Base-by-base conservation (phyloP, 2,888 invertebrate species). In the Eutolmus rufibarbis region DNA sequence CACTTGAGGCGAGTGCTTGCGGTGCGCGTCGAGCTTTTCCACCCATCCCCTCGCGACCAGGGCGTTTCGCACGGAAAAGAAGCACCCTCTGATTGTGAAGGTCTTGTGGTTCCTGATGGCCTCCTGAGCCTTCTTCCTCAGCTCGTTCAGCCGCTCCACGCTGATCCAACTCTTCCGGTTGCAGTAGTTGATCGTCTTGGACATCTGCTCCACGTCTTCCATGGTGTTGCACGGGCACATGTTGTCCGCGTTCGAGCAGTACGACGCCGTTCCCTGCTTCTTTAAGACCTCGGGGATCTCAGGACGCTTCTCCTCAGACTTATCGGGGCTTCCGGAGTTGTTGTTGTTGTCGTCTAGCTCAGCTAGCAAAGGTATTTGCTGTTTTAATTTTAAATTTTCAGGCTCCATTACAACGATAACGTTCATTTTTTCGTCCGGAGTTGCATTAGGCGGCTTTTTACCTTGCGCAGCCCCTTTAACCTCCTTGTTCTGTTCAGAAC, bases 41-140 rank as follows among this genome's bases (percentile, higher is more conserved):
- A 93, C 92, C 97, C 97, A 97, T 1, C 96, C 96, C 76, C 97
- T 93, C 74, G 95, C 94, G 4, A 95, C 91, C 8, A 97, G 93
- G 1, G 96, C 96, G 88, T 95, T 94, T 5, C 96, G 94, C 9
- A 97, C 93, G 0, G 96, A 95, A 9, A 95, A 95, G 92, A 95
- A 96, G 82, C 95, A 95, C 1, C 96, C 96, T 90, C 95, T 95
- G 91, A 95, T 95, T 90, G 95, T 95, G 90, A 96, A 96, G 43
- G 95, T 94, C 91, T 94, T 95, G 89, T 94, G 95, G 5, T 95
- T 94, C 89, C 93, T 95, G 90, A 95, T 94, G 0, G 96, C 95
- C 84, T 92, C 94, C 34, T 96, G 96, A 0, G 95, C 95, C 88
- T 94, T 93, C 89, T 94, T 95, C 88, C 94, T 94, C 87, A 96